A percentile compares a stretch with the other conserved stretches of the same genome.
phyloP scores from a whole-genome alignment of 2,797 vertebrate genomes.

The Catamblyrhynchus diadema region DNA sequence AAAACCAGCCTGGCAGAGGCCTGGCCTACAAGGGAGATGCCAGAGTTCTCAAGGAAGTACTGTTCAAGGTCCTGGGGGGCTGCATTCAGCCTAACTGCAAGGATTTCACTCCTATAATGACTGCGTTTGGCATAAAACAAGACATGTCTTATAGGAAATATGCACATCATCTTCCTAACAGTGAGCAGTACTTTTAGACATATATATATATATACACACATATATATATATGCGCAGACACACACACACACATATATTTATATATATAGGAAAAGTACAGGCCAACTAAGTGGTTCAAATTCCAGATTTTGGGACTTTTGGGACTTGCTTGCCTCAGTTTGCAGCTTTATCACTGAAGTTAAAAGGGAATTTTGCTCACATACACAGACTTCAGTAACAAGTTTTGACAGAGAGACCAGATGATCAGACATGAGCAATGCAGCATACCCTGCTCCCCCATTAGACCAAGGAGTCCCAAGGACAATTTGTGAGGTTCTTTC shows the following conservation, averaged over 20 bases:
- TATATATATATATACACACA: neutral
- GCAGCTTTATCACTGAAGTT: neutral
- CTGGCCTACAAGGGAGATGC: neutral
- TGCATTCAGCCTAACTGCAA: neutral
- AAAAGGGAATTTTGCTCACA: neutral
- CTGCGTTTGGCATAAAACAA: neutral
- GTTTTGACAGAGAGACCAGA: neutral
- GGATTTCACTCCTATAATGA: neutral
- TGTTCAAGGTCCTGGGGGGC: neutral
- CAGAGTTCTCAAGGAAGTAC: neutral
- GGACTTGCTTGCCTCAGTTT: neutral
- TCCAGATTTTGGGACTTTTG: neutral
- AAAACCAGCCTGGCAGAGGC: neutral
- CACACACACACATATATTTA: rapidly evolving
- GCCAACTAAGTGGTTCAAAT: neutral
- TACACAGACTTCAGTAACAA: neutral
- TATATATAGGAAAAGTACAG: neutral
- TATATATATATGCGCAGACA: no score
- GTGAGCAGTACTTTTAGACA: neutral
- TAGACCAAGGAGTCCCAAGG: neutral
- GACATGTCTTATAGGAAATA: neutral
- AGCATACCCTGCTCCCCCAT: neutral
- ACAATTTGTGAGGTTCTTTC: neutral
- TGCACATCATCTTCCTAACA: neutral
- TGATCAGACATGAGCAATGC: rapidly evolving